Evolutionary conservation across 2,113 vertebrate genomes (phyloP), one percentile per base, ranked within the genome.

Genomic region (Notiomystis cincta): DNA sequence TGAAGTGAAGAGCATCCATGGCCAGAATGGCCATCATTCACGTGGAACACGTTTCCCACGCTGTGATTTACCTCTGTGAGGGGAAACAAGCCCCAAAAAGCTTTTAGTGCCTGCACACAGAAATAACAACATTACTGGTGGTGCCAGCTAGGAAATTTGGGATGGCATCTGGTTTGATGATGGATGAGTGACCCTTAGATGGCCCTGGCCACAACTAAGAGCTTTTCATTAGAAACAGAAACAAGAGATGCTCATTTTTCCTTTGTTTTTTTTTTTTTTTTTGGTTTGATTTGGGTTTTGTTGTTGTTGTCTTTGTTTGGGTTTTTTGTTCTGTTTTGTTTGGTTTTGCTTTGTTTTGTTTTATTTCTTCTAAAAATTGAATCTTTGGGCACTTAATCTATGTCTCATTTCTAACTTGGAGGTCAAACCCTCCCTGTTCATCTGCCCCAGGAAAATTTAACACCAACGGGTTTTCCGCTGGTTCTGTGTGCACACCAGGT

Each of bases 401-500:
- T 35, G 14, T 19, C 7, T 57, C 31, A 5, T 25, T 35, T 1
- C 37, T 45, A n/a, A 31, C 5, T 54, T 71, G 14, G 44, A 67
- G 33, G 45, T 54, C 57, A 61, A 83, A 25, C 15, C 3, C 3
- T 18, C 14, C 45, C 17, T 64, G 19, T 38, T 64, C 27, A 13
- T 11, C 38, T 58, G 12, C 8, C 61, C 22, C 28, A 20, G 54
- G 35, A 37, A 64, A 66, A 75, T 2, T 35, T 45, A 50, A 61
- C 38, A 25, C 20, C 35, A 30, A 0, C 10, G 28, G 9, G 6
- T 9, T 71, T 64, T 45, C 21, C 48, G 3, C 21, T 51, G 42
- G 6, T 37, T 73, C 77, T 1, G 0, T n/a, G 20, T 15, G 7
- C 21, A 8, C 7, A 19, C 7, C 15, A 3, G 21, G 5, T 2